Conservation (phyloP, 2,888 invertebrate species). For the Cryptocheilus praepositus region DNA sequence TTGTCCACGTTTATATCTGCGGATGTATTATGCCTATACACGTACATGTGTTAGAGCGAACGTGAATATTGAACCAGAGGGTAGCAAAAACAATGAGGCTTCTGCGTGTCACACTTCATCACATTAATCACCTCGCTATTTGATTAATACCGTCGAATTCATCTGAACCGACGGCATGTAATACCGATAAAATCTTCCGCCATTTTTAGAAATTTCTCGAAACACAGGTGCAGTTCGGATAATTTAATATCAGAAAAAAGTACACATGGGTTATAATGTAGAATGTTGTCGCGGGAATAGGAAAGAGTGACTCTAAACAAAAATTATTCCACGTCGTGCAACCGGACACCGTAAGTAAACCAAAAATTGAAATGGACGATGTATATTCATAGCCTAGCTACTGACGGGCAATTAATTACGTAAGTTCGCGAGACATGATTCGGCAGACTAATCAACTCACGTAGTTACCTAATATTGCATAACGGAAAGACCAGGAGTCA, state of each 20-base stretch:
- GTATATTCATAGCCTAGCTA: no score
- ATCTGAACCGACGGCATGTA: slow-evolving; percentile 24
- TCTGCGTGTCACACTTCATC: slow-evolving; percentile 37
- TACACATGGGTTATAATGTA: no score
- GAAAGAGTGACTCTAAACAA: no score
- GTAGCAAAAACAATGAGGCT: slow-evolving; percentile 23
- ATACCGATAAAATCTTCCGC: not conserved
- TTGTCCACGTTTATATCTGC: no score
- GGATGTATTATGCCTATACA: slow-evolving; percentile 3
- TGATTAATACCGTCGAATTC: slow-evolving; percentile 57
- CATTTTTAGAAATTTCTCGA: no score
- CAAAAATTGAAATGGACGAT: not conserved
- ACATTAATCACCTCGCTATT: no score
- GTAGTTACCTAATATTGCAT: slow-evolving; percentile 35
- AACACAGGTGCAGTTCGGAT: no score
- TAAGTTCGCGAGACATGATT: slow-evolving; percentile 26
- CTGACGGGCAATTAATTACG: slow-evolving; percentile 30
- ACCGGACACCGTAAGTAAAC: not conserved
- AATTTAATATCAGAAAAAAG: no score
- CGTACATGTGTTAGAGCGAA: slow-evolving; percentile 56
- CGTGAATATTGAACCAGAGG: slow-evolving; percentile 56
- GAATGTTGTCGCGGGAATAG: no score
- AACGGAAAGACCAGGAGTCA: slow-evolving; percentile 21
- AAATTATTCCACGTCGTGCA: not conserved
- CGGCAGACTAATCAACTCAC: slow-evolving; percentile 39